Base-by-base conservation (phyloP, 2,888 invertebrate genomes). In the Mesorhabditis belari region DNA sequence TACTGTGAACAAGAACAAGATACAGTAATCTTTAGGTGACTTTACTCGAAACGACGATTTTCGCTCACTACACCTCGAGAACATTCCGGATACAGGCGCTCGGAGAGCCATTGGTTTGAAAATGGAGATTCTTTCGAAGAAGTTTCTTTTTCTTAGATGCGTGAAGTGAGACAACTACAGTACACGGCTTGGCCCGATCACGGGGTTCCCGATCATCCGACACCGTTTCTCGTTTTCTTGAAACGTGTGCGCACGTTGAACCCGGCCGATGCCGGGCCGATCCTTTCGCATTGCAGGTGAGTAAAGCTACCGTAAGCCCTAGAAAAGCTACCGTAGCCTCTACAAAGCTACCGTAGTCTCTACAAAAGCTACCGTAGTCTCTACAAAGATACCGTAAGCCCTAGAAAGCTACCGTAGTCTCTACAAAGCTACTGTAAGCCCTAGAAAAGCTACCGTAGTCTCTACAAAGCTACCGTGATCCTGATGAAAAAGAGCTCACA, bases 131-230 rank as follows among this genome's bases (percentile, higher is more conserved):
- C n/a, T n/a, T n/a, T n/a, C n/a, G n/a, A n/a, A n/a, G n/a, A 9
- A 35, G n/a, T 35, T n/a, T n/a, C 44, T 17, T n/a, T 35, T 50
- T 50, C 21, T 19, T 93, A 94, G 80, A 88, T 91, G 27, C 87
- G 96, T 1, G 96, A 98, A 82, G 88, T 98, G 58, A 91, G 93
- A 77, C 98, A 98, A 82, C 85, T 96, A 74, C 98, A 98, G 83
- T 98, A 96, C 82, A 98, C 96, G 0, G 96, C 96, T 4, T 98
- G 98, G 98, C 96, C 98, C 1, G 98, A 99, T 84, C 98, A 98
- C 81, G 96, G 86, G 2, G 96, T 98, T 3, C 96, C 98, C 2
- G 96, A 96, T 82, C 94, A 96, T 83, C 95, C 98, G 0, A 96
- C 96, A 0, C 96, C 96, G 0, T 93, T 98, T 85, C 85, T 98